Percentiles rank a stretch among this genome's conserved stretches.
Evolutionary conservation across 2,888 invertebrate species (phyloP).

Genomic region (Cerastoderma edule): DNA sequence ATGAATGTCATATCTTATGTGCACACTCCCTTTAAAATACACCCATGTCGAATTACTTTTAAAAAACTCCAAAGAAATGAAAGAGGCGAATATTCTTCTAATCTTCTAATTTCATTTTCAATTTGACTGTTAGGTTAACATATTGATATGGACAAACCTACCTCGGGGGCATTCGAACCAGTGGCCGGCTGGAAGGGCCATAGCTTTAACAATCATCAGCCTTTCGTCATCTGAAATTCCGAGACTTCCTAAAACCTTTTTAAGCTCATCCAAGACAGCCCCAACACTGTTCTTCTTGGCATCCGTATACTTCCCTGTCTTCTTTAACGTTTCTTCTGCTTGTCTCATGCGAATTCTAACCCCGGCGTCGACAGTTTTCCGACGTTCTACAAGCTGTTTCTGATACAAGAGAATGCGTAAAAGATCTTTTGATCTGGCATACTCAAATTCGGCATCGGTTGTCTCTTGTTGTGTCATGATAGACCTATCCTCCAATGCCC

Average conservation of each 20-base stretch:
- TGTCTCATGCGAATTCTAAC: slow-evolving; percentile 29
- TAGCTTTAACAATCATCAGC: slow-evolving; percentile 86
- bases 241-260: slow-evolving; percentile 50
- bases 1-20: too few relatives aligned
- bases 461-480: slow-evolving; percentile 65
- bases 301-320: slow-evolving; percentile 35
- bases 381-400: slow-evolving; percentile 14
- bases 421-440: slow-evolving; percentile 46
- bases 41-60: not conserved
- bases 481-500: slow-evolving; percentile 43
- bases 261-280: slow-evolving; percentile 44
- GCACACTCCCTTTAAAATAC: too few relatives aligned
- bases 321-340: slow-evolving; percentile 38
- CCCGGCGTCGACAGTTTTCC: slow-evolving; percentile 10
- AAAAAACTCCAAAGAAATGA: not conserved
- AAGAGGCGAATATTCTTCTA: not conserved
- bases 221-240: slow-evolving; percentile 85
- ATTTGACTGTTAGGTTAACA: not conserved
- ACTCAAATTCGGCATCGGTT: slow-evolving; percentile 61
- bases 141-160: slow-evolving; percentile 55
- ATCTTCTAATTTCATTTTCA: not conserved
- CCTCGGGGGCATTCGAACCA: slow-evolving; percentile 90
- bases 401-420: slow-evolving; percentile 40
- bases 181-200: slow-evolving; percentile 86
- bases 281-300: slow-evolving; percentile 23